Evolutionary conservation across 2,797 vertebrate genomes (phyloP).

Genomic region (Neosalanx taihuensis): DNA sequence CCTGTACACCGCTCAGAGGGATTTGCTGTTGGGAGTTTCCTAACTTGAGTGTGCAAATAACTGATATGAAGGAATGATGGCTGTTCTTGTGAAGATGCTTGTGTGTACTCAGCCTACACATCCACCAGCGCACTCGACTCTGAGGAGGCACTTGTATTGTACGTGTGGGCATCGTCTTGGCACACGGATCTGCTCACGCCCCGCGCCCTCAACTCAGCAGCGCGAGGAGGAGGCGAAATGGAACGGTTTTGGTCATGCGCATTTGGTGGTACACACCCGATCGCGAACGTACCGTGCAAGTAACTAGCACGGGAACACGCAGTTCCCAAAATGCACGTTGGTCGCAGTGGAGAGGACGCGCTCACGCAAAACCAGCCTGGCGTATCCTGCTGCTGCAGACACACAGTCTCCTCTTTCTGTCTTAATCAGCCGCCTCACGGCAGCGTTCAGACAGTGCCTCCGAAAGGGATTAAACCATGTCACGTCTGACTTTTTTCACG

Average conservation of each 20-base stretch:
- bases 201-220: conserved; percentile 6
- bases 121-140: too few species aligned
- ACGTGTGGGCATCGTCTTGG: not conserved
- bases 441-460: conserved; percentile 50
- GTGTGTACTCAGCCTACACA: not conserved
- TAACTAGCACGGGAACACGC: conserved; percentile 5
- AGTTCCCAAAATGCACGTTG: not conserved
- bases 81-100: not conserved
- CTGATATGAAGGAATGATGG: too few species aligned
- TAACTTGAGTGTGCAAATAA: too few species aligned
- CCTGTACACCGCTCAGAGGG: too few species aligned
- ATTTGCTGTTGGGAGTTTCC: too few species aligned
- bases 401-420: conserved; percentile 19
- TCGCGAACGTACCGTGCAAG: conserved; percentile 12
- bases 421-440: conserved; percentile 66
- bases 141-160: not conserved
- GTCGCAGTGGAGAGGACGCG: too few species aligned
- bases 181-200: not conserved
- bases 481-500: conserved; percentile 67
- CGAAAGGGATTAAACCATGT: conserved; percentile 65
- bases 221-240: not conserved
- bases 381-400: conserved; percentile 10
- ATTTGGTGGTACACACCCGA: conserved; percentile 30
- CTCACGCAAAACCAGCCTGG: not conserved
- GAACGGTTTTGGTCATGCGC: not conserved